Conservation (phyloP, 2,113 vertebrate species). For the Atrichornis clamosus region DNA sequence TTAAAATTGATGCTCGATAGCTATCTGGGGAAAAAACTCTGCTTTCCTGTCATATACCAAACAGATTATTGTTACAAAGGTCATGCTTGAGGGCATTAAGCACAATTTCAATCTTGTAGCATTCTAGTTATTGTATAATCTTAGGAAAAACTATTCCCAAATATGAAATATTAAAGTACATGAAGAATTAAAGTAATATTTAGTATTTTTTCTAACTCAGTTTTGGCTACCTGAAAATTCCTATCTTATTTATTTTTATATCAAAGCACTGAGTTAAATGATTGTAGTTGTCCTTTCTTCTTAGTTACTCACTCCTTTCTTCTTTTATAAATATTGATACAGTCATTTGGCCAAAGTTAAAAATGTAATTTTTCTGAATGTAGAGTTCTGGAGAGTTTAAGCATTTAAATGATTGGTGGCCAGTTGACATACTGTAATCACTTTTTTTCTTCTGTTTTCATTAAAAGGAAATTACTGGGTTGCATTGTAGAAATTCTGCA, state of each 20-base stretch:
- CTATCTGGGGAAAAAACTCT: neutral
- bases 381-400: neutral
- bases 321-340: neutral
- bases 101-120: neutral
- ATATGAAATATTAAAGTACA: neutral
- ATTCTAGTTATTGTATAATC: neutral
- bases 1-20: neutral
- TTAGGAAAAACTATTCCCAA: neutral
- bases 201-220: neutral
- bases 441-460: neutral
- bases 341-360: neutral
- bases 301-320: neutral
- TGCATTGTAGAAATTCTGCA: neutral
- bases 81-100: neutral
- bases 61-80: neutral
- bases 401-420: neutral
- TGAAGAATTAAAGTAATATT: neutral
- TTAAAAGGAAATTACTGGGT: neutral
- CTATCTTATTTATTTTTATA: neutral
- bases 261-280: neutral
- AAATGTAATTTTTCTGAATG: neutral
- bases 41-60: neutral
- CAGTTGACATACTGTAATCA: neutral
- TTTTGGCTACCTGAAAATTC: neutral
- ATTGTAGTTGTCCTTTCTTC: neutral